These are phyloP conservation scores for Carapus acus DNA, from an alignment of 2,797 vertebrate genomes.

Conservation along the genomic window DNA sequence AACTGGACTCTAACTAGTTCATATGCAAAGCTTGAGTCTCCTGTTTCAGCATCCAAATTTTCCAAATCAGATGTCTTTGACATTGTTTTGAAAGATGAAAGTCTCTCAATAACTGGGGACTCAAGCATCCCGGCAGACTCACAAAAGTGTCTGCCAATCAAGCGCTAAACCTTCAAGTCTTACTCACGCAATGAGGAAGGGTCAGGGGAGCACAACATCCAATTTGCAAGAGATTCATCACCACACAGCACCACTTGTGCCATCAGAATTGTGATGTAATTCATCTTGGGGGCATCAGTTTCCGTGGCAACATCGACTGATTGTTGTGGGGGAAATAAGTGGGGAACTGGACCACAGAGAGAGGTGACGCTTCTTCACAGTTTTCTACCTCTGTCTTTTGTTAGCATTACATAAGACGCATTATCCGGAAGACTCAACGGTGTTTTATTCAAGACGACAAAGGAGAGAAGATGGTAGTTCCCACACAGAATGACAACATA, in stretches of 20 bases:
- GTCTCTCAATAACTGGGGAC: constrained; percentile 28
- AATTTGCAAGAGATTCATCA: constrained; percentile 62
- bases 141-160: constrained; percentile 48
- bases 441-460: constrained; percentile 16
- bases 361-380: constrained; percentile 44
- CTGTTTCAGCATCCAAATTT: constrained; percentile 5
- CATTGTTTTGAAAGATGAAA: constrained; percentile 33
- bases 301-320: constrained; percentile 55
- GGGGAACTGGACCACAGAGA: constrained; percentile 31
- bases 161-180: constrained; percentile 41
- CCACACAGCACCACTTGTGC: constrained; percentile 52
- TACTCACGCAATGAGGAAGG: constrained; percentile 63
- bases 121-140: constrained; percentile 34
- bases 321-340: constrained; percentile 53
- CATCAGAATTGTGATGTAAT: constrained; percentile 57
- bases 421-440: constrained; percentile 19
- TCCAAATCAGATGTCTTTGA: constrained; percentile 8
- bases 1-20: no score
- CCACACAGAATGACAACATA: constrained; percentile 33
- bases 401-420: no score
- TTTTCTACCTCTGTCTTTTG: constrained; percentile 42
- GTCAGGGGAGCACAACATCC: constrained; percentile 44
- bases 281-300: constrained; percentile 31
- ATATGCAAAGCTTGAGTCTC: no score
- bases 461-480: constrained; percentile 4